Conservation (phyloP, 2,797 vertebrate genomes). For the Kryptolebias ocellatus region DNA sequence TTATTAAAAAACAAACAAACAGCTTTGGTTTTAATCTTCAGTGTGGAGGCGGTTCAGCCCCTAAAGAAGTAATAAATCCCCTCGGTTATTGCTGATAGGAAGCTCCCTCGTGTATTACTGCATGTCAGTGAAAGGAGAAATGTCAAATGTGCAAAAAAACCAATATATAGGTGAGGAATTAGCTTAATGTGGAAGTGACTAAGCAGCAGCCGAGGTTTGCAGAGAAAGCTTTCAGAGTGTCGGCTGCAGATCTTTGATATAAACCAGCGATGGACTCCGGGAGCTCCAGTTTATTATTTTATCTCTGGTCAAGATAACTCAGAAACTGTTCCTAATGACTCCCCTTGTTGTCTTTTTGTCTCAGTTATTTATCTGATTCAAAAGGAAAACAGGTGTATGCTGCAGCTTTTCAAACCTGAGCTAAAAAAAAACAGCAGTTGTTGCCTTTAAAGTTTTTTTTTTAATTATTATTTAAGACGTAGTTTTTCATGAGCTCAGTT, state of each 20-base stretch:
- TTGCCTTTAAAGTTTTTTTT: too few relatives aligned
- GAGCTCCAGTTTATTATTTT: slow-evolving; percentile 12
- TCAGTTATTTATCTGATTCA: too few relatives aligned
- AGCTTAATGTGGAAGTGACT: slow-evolving; percentile 63
- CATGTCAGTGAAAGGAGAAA: slow-evolving; percentile 22
- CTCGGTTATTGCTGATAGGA: slow-evolving; percentile 44
- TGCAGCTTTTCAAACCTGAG: too few relatives aligned
- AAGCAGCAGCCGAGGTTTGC: slow-evolving; percentile 58
- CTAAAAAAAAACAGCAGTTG: too few relatives aligned
- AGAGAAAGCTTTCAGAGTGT: slow-evolving; percentile 56
- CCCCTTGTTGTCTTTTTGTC: neutral
- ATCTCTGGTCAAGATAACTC: neutral
- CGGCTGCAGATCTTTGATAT: slow-evolving; percentile 52
- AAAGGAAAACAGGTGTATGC: too few relatives aligned
- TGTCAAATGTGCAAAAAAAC: slow-evolving; percentile 45
- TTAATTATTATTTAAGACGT: too few relatives aligned
- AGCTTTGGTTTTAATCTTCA: slow-evolving; percentile 19
- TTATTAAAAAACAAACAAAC: slow-evolving; percentile 40
- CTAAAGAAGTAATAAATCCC: slow-evolving; percentile 37
- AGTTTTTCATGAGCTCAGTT: too few relatives aligned
- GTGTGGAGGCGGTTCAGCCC: slow-evolving; percentile 1
- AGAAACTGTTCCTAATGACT: neutral
- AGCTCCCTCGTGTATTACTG: slow-evolving; percentile 23
- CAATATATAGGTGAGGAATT: slow-evolving; percentile 51
- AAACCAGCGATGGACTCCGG: slow-evolving; percentile 27